Percentiles rank a stretch among this genome's conserved stretches.
phyloP scores from a whole-genome alignment of 92 coral and sea anemone genomes.

The Diadumene lineata region DNA sequence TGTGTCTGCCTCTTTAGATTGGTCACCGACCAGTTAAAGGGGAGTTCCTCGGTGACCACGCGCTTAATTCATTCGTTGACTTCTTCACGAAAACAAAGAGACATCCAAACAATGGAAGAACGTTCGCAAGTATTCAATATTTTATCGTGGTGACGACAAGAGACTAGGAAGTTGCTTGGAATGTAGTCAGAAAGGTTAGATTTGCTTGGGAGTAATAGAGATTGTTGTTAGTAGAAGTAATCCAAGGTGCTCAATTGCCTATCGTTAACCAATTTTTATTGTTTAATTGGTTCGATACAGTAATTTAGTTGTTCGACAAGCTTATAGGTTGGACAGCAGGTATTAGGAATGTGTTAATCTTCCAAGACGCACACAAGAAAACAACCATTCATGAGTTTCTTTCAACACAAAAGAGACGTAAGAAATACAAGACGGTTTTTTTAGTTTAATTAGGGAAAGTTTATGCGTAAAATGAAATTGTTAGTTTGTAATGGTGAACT shows the following conservation, averaged over 20 bases:
- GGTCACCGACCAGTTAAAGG: too few species aligned
- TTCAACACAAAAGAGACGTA: not conserved
- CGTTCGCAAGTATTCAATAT: constrained; percentile 9
- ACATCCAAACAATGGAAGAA: constrained; percentile 7
- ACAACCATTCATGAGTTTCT: not conserved
- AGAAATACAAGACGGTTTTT: too few species aligned
- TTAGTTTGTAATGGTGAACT: too few species aligned
- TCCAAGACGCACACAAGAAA: constrained; percentile 19
- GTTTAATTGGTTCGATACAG: constrained; percentile 15
- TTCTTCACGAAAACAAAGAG: constrained; percentile 16
- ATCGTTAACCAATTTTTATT: constrained; percentile 23
- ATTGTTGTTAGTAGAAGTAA: not conserved
- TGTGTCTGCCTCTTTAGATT: too few species aligned
- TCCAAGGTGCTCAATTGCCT: constrained; percentile 15
- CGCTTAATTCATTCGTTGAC: not conserved
- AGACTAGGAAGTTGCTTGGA: too few species aligned
- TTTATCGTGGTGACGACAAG: not conserved
- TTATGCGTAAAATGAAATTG: too few species aligned
- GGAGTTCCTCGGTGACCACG: not conserved
- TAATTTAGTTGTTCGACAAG: constrained; percentile 7
- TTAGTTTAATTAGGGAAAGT: too few species aligned
- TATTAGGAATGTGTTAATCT: constrained; percentile 9
- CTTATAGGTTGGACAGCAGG: constrained; percentile 16
- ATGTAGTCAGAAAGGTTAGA: too few species aligned
- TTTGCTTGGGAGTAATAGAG: too few species aligned